Conservation (phyloP, 1,140 invertebrate species). For the Sarcophaga bullata region DNA sequence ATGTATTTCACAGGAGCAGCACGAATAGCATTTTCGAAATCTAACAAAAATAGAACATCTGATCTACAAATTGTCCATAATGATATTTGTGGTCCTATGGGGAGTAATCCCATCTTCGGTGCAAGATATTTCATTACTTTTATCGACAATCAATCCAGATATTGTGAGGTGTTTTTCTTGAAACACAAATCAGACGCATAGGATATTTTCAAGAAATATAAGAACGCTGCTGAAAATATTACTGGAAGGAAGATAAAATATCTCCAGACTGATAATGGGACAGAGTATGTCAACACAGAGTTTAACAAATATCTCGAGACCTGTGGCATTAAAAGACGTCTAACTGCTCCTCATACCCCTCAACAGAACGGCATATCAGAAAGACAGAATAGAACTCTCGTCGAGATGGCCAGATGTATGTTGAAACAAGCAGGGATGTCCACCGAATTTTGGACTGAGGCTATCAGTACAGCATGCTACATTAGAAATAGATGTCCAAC, state of each 20-base stretch:
- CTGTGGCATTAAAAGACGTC: slow-evolving; percentile 45
- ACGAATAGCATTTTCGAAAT: too few species aligned
- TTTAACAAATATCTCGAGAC: slow-evolving; percentile 51
- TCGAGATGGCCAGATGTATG: slow-evolving; percentile 48
- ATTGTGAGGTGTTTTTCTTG: slow-evolving; percentile 61
- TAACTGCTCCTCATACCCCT: slow-evolving; percentile 55
- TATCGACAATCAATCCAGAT: slow-evolving; percentile 63
- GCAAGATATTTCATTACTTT: slow-evolving; percentile 64
- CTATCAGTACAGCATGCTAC: slow-evolving; percentile 44
- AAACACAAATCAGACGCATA: slow-evolving; percentile 50
- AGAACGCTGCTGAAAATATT: slow-evolving; percentile 35
- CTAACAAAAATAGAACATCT: too few species aligned
- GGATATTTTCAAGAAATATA: slow-evolving; percentile 40
- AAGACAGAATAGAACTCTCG: slow-evolving; percentile 32
- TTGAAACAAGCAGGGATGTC: slow-evolving; percentile 46
- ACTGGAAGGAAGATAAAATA: slow-evolving; percentile 33
- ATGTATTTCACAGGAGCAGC: too few species aligned
- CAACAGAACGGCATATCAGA: slow-evolving; percentile 61
- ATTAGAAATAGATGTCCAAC: slow-evolving; percentile 52
- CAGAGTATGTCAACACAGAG: slow-evolving; percentile 51
- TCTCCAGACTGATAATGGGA: slow-evolving; percentile 52
- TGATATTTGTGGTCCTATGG: slow-evolving; percentile 65
- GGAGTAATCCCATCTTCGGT: slow-evolving; percentile 52
- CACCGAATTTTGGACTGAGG: slow-evolving; percentile 51
- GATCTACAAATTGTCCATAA: slow-evolving; percentile 61